phyloP scores from a whole-genome alignment of 1,140 invertebrate genomes.

The Wiebesia pumilae region DNA sequence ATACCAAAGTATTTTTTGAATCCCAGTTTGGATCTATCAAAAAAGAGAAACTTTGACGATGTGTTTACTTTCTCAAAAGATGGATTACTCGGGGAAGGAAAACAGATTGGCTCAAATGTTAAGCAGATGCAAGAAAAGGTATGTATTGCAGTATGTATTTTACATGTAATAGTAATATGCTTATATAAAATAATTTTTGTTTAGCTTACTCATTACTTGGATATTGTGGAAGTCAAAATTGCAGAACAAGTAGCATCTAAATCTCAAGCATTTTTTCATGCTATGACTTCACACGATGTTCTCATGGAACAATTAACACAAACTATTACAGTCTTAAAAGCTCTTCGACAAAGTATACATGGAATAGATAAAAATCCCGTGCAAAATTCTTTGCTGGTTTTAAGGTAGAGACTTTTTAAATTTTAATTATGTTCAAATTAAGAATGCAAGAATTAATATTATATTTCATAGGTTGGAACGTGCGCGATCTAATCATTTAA shows the following conservation, averaged over 20 bases:
- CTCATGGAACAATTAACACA: constrained; percentile 91
- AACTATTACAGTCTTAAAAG: constrained; percentile 87
- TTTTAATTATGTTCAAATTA: neutral
- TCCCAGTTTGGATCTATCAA: constrained; percentile 86
- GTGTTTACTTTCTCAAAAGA: constrained; percentile 84
- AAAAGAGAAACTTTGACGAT: constrained; percentile 87
- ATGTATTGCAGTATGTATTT: neutral
- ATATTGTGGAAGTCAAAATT: constrained; percentile 96
- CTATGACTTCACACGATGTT: constrained; percentile 96
- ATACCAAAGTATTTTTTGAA: constrained; percentile 93
- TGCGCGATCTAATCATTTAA: constrained; percentile 78
- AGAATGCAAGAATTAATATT: neutral
- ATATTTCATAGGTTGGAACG: constrained; percentile 73
- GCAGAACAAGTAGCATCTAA: constrained; percentile 96
- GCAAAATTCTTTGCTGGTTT: constrained; percentile 85
- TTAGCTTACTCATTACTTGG: constrained; percentile 93
- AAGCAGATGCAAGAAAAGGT: constrained; percentile 81
- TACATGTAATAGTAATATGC: neutral
- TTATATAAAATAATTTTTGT: constrained; percentile 56
- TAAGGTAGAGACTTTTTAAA: constrained; percentile 74
- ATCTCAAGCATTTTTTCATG: constrained; percentile 96
- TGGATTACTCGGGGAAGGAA: constrained; percentile 64
- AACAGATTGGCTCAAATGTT: constrained; percentile 66
- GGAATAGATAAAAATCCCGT: constrained; percentile 87
- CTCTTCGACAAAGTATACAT: constrained; percentile 81